Evolutionary conservation across 2,797 vertebrate genomes (phyloP), one percentile per base, ranked within the genome.

Genomic region (Borostomias antarcticus): DNA sequence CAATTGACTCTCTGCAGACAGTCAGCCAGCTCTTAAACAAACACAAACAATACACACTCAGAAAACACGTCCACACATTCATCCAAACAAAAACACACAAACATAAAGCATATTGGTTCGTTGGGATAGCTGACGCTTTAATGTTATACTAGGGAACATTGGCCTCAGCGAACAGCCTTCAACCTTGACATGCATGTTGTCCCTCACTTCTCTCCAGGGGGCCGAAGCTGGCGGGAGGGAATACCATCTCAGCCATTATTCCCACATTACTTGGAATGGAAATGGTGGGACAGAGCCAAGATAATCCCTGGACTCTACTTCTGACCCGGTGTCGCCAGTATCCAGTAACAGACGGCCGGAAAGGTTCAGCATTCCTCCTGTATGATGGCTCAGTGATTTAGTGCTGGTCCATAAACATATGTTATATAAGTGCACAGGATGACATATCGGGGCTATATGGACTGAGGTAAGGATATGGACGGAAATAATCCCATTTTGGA

Each of bases 181-280:
- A 72, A 73, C 64, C 72, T 71, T 63, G 75, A 58, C 64, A 72
- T 66, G 76, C 69, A 68, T 54, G 58, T 25, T 35, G 19, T 77
- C 62, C 56, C 66, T 35, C 51, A 7, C 28, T 53, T 52, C 37
- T 79, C 80, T 84, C 84, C 1, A 19, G 69, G 74, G 82, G 74
- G 67, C 13, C 11, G 6, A 58, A 21, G 60, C 67, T 65, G 70
- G 63, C 61, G 68, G 65, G 37, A 59, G 74, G 70, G 78, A 79
- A 70, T 69, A 77, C 75, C 65, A 75, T 71, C 37, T 61, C 65
- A 23, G 65, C 62, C 62, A 64, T 78, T 58, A 71, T 73, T 70
- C 73, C 73, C 79, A 79, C 80, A 82, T 81, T 69, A 74, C 72
- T 75, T 69, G 72, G 45, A 68, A 62, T 52, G 53, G 73, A 74